Evolutionary conservation across 2,888 invertebrate species (phyloP).

Genomic region (Oscheius sp.): DNA sequence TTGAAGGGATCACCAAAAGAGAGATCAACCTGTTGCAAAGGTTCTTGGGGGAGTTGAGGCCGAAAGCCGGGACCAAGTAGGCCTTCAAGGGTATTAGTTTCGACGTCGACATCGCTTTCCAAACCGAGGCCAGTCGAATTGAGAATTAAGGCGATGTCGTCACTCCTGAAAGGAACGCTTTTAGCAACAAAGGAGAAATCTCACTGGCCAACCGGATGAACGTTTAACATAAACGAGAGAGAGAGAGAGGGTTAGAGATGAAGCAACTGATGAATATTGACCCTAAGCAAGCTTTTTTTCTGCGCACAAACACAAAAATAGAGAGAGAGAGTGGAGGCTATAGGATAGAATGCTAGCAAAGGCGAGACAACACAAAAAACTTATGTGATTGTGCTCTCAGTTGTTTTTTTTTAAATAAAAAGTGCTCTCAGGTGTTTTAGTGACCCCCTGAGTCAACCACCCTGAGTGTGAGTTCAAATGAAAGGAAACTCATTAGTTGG

Average conservation of each 20-base stretch:
- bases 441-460: too few species aligned
- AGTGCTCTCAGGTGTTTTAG: too few species aligned
- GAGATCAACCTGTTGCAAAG: constrained; percentile 62
- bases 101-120: constrained; percentile 52
- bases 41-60: constrained; percentile 57
- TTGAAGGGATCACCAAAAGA: constrained; percentile 58
- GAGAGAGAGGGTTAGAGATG: background rate
- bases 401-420: too few species aligned
- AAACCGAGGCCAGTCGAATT: constrained; percentile 25
- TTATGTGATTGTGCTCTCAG: too few species aligned
- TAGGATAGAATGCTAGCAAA: background rate
- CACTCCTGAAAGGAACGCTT: constrained; percentile 51
- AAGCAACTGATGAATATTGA: constrained; percentile 2
- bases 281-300: background rate
- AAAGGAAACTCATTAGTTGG: background rate
- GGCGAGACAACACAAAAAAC: too few species aligned
- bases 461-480: too few species aligned
- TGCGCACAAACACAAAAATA: constrained; percentile 1
- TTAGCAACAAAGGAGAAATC: background rate
- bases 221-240: background rate
- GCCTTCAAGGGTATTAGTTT: too few species aligned
- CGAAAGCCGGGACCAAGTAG: constrained; percentile 65
- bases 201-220: constrained; percentile 3
- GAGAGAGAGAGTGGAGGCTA: background rate
- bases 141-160: constrained; percentile 58